These are phyloP conservation scores for Xylota sylvarum DNA, from an alignment of 2,888 invertebrate species.

Conservation along the genomic window DNA sequence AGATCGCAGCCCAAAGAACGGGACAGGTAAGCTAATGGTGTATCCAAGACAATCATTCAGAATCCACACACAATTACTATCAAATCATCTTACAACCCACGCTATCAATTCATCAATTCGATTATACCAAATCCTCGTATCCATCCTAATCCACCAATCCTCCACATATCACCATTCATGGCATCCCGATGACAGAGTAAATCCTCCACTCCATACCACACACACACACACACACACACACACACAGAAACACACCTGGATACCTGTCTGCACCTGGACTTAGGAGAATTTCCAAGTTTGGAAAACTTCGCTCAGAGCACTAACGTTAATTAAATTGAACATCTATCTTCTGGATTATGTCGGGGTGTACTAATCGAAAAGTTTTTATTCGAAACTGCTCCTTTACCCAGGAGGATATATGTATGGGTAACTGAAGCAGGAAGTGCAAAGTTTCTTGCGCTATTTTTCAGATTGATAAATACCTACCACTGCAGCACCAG, in stretches of 20 bases:
- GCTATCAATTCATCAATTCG: neutral
- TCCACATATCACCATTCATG: neutral
- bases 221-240: neutral
- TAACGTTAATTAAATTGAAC: conserved; percentile 71
- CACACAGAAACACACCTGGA: conserved; percentile 1
- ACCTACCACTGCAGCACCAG: neutral
- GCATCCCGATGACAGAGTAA: conserved; percentile 16
- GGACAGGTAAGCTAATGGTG: too few species aligned
- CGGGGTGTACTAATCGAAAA: conserved; percentile 66
- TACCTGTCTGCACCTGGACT: conserved; percentile 14
- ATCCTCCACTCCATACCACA: neutral
- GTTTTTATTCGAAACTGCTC: conserved; percentile 46
- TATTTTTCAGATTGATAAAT: conserved; percentile 60
- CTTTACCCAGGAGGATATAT: neutral
- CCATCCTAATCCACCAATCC: neutral
- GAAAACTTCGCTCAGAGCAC: conserved; percentile 44
- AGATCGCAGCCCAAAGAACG: too few species aligned
- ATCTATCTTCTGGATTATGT: conserved; percentile 70
- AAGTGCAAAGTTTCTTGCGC: conserved; percentile 42
- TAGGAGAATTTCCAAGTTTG: conserved; percentile 1
- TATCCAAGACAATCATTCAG: too few species aligned
- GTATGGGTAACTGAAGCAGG: too few species aligned
- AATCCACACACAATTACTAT: neutral
- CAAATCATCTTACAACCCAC: neutral
- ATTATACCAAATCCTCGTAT: neutral